Conservation (phyloP, 2,113 vertebrate species). For the Lota lota region DNA sequence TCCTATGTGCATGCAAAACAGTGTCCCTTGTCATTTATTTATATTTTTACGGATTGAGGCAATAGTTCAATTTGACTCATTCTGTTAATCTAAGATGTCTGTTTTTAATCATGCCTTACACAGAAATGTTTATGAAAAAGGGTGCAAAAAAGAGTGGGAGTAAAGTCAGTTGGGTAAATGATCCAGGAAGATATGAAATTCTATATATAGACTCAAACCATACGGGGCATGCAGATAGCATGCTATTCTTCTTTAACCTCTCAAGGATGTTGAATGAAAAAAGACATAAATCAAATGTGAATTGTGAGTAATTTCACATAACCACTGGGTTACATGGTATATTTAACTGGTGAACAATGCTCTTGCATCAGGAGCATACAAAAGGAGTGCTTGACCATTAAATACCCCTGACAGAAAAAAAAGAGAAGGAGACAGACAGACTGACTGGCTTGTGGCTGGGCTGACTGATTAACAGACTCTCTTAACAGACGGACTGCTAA, state of each 20-base stretch:
- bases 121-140: slow-evolving; percentile 33
- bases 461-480: slow-evolving; percentile 11
- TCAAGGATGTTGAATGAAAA: too few relatives aligned
- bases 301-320: too few relatives aligned
- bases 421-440: not conserved
- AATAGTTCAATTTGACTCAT: slow-evolving; percentile 48
- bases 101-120: slow-evolving; percentile 58
- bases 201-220: not conserved
- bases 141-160: slow-evolving; percentile 32
- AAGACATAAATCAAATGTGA: too few relatives aligned
- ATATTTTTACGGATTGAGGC: slow-evolving; percentile 20
- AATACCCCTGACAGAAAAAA: slow-evolving; percentile 22
- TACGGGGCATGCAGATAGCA: too few relatives aligned
- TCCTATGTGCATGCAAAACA: too few relatives aligned
- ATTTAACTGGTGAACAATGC: too few relatives aligned
- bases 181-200: slow-evolving; percentile 43
- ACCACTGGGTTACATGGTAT: too few relatives aligned
- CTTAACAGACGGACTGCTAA: slow-evolving; percentile 38
- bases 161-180: slow-evolving; percentile 47
- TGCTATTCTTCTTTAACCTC: too few relatives aligned
- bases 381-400: not conserved
- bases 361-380: not conserved
- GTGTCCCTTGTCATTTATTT: too few relatives aligned
- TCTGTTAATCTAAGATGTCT: slow-evolving; percentile 47
- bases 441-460: slow-evolving; percentile 7